Evolutionary conservation across 2,888 invertebrate species (phyloP).

Genomic region (Trachelus troglodyta): DNA sequence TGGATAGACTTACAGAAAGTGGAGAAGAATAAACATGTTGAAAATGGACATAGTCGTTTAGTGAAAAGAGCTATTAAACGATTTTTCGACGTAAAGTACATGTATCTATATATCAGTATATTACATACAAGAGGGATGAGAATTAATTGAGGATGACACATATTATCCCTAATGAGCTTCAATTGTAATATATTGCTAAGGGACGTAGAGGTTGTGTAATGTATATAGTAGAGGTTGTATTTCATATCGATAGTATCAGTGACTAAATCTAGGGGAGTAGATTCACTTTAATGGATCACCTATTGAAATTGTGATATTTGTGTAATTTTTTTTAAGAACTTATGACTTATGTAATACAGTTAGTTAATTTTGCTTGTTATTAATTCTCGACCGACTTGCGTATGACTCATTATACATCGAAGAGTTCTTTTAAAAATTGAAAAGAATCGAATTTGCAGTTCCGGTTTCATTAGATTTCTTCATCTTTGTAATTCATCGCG

Average conservation of each 20-base stretch:
- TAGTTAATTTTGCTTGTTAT: not conserved
- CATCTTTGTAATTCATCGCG: not conserved
- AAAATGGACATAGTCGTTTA: not conserved
- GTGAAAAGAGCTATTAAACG: not conserved
- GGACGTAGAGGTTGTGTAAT: not conserved
- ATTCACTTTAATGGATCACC: not conserved
- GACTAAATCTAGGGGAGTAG: not conserved
- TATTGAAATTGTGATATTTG: conserved; percentile 33
- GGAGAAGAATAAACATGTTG: conserved; percentile 42
- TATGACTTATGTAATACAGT: not conserved
- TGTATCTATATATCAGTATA: not conserved
- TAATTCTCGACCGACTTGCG: not conserved
- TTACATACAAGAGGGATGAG: not conserved
- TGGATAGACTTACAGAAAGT: conserved; percentile 50
- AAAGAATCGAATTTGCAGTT: not conserved
- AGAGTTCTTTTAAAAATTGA: not conserved
- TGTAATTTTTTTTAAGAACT: conserved; percentile 13
- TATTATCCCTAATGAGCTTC: not conserved
- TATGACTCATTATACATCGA: not conserved
- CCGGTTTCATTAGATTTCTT: not conserved
- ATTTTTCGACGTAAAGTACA: not conserved
- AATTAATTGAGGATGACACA: not conserved
- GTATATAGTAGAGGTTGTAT: not conserved
- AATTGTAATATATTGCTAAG: not conserved
- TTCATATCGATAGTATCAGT: not conserved